Base-by-base conservation (phyloP, 1,140 invertebrate species). In the Drosophila sechellia region DNA sequence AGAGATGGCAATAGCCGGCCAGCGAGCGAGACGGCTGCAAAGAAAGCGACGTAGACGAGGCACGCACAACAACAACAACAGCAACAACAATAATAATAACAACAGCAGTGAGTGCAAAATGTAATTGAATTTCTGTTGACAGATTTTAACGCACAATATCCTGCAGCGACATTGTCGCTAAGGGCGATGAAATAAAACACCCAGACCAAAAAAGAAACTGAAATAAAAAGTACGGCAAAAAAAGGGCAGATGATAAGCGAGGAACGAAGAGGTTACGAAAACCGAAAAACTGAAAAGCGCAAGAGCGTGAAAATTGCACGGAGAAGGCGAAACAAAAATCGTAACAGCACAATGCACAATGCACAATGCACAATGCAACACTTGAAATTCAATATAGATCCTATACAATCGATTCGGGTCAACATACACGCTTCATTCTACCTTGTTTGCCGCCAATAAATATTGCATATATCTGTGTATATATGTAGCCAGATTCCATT, bases 51-150 rank as follows among this genome's bases (percentile, higher is more conserved):
- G 63, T 49, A 37, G 34, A 56, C 8, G 66, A 22, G 40, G 43
- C 50, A 57, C 59, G 60, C 63, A 65, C 42, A 34, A 54, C 50
- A 77, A 34, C 45, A 69, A 12, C 50, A 37, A 11, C 49, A 52
- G 13, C 46, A 52, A 61, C 15, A 45, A 22, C 11, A 46, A 13
- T 13, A 46, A 46, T 3, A 46, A 46, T 13, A 46, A 13, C 20
- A 22, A 11, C 15, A 40, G 17, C 34, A 43, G 37, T 15, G 34
- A 59, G 61, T 46, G 63, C 60, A 81, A 77, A 79, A 61, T 79
- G 83, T 87, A 87, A 87, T 87, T 87, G 83, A 87, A 87, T 89
- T 87, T 87, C 83, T 87, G 84, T 87, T 83, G 83, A 89, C 83
- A 87, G 83, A 89, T 87, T 89, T 87, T 83, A 87, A 83, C 79